Percentiles rank a stretch among this genome's conserved stretches.
phyloP scores from a whole-genome alignment of 2,888 invertebrate genomes.

The Ceriagrion tenellum region DNA sequence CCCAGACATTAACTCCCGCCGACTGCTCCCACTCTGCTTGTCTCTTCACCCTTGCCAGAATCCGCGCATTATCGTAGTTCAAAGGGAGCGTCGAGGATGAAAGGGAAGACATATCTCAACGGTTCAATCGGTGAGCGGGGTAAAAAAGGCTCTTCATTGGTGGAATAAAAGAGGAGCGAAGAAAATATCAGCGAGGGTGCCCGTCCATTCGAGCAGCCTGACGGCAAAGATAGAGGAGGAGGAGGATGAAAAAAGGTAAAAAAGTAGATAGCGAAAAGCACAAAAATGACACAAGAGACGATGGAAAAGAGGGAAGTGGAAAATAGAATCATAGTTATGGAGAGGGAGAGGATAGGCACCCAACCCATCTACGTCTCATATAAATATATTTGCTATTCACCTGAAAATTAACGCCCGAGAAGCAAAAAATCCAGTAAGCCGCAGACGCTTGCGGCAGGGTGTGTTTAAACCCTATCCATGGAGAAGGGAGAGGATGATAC shows the following conservation, averaged over 20 bases:
- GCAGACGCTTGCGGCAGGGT: no score
- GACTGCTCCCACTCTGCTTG: background rate
- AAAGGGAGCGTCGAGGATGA: slow-evolving; percentile 31
- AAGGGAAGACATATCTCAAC: slow-evolving; percentile 54
- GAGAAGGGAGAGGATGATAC: no score
- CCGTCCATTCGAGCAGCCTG: background rate
- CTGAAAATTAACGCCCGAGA: no score
- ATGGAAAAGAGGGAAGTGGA: background rate
- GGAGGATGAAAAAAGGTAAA: background rate
- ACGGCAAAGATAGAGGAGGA: background rate
- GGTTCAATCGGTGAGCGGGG: slow-evolving; percentile 34
- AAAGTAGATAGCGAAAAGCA: no score
- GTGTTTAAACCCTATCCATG: no score
- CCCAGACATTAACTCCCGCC: slow-evolving; percentile 41
- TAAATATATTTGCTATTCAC: no score
- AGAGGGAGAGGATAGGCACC: no score
- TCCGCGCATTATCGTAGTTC: slow-evolving; percentile 52
- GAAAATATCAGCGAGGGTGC: slow-evolving; percentile 25
- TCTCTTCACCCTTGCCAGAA: background rate
- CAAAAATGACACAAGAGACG: background rate
- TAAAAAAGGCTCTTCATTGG: background rate
- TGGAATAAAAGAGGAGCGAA: slow-evolving; percentile 13
- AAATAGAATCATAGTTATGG: background rate
- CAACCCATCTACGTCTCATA: no score
- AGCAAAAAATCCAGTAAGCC: no score